Base-by-base conservation (phyloP, 2,797 vertebrate species). In the Pyrrhura leucotis region DNA sequence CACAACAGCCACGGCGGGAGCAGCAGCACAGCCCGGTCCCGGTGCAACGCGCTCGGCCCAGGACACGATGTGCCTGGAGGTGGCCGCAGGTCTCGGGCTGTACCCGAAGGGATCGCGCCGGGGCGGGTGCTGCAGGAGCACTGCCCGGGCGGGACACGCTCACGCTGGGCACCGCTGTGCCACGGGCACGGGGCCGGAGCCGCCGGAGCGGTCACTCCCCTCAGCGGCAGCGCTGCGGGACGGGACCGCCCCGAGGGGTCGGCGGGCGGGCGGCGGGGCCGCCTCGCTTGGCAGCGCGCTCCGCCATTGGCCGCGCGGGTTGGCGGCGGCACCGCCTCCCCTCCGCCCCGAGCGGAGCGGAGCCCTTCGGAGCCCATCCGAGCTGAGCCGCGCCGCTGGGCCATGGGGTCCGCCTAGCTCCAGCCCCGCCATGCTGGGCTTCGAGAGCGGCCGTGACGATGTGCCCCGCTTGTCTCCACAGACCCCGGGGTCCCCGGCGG, bases 401-500 rank as follows among this genome's bases (percentile, higher is more conserved):
- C 85, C 62, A 82, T 87, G 95, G 88, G 68, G 35, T 33, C 83
- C 29, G 54, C 76, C 35, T 92, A 71, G 67, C 50, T 62, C 40
- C 73, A n/a, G 59, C 39, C 71, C 65, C 37, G 82, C n/a, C 91
- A 94, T 94, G 93, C 90, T 95, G 69, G 72, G 85, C 78, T 79
- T 88, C 56, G 98, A 99, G 96, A 96, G 97, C 73, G 97, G 97
- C 97, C 98, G 98, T 98, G 98, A 99, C 11, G 97, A 97, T 94
- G 95, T 81, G 45, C 96, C 96, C 96, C 94, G 89, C 81, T 96
- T 98, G 75, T 98, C 97, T 98, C 97, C 91, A 61, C 99, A 99
- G 99, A 98, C 98, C 95, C 99, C 99, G 11, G 98, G 98, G 48
- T 98, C 99, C 54, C 98, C 98, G 13, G 99, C 90, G 29, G 93